These are phyloP conservation scores for Aphodius sticticus DNA, from an alignment of 2,888 invertebrate species.

Conservation along the genomic window DNA sequence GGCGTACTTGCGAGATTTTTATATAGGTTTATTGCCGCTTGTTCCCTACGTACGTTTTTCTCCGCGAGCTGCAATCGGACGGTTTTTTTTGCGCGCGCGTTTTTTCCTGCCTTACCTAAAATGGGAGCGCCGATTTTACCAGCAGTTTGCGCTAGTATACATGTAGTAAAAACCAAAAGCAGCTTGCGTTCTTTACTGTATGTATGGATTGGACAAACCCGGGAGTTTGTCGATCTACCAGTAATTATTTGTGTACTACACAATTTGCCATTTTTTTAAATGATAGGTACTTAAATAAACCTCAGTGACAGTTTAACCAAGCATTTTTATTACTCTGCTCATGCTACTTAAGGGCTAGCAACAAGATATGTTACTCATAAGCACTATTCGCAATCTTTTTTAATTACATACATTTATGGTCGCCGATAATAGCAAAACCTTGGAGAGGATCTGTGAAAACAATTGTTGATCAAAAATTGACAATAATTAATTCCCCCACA, in stretches of 20 bases:
- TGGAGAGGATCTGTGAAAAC: no score
- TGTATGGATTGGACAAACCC: neutral
- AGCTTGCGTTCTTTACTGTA: neutral
- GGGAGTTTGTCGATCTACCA: neutral
- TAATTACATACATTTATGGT: no score
- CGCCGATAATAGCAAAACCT: no score
- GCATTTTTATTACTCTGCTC: no score
- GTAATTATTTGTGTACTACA: neutral
- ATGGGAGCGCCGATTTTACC: constrained; percentile 17
- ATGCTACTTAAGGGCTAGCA: no score
- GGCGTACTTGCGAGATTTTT: constrained; percentile 19
- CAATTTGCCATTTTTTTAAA: neutral
- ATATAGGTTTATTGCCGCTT: constrained; percentile 21
- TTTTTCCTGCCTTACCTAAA: constrained; percentile 19
- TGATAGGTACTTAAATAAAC: neutral
- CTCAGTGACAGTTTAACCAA: no score
- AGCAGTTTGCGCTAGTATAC: neutral
- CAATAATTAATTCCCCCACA: no score
- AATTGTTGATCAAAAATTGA: no score
- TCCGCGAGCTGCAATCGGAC: constrained; percentile 13
- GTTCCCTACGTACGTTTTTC: constrained; percentile 8
- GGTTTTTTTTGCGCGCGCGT: constrained; percentile 4
- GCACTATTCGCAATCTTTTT: no score
- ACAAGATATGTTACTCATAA: no score
- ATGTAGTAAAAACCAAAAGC: neutral